Conservation (phyloP, 1,140 invertebrate genomes). For the Ptiloglossa arizonensis region DNA sequence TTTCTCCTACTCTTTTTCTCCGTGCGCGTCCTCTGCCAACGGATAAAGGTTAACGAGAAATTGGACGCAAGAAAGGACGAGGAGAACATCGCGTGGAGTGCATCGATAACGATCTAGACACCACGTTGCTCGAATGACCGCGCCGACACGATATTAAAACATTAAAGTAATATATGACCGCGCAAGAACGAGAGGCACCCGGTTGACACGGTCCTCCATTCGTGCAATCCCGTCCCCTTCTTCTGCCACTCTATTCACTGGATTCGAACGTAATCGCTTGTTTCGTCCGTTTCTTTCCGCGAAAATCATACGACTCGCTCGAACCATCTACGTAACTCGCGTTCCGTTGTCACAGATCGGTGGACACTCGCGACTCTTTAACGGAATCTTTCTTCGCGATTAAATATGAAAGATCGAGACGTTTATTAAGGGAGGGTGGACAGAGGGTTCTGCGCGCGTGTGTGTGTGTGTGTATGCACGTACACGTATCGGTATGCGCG, state of each 20-base stretch:
- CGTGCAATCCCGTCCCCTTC: slow-evolving; percentile 63
- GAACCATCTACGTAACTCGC: slow-evolving; percentile 15
- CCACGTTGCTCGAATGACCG: slow-evolving; percentile 79
- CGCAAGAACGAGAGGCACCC: slow-evolving; percentile 42
- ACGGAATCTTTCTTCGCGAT: slow-evolving; percentile 11
- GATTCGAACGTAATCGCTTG: slow-evolving; percentile 30
- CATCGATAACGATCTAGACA: slow-evolving; percentile 72
- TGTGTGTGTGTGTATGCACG: no score
- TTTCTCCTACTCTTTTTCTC: no score
- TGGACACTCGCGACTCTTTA: no score
- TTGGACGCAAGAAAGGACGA: slow-evolving; percentile 8
- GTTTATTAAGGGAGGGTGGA: neutral
- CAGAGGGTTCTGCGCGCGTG: no score
- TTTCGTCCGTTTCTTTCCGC: neutral
- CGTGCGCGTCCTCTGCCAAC: no score
- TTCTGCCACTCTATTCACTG: slow-evolving; percentile 29
- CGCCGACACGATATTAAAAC: slow-evolving; percentile 81
- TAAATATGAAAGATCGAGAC: no score
- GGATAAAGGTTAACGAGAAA: neutral
- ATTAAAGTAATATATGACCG: slow-evolving; percentile 80
- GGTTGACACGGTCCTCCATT: slow-evolving; percentile 72
- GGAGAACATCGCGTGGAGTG: slow-evolving; percentile 44
- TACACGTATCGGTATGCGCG: no score
- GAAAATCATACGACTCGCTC: neutral
- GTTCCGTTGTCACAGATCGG: no score